phyloP scores from a whole-genome alignment of 1,140 invertebrate species.

The Asobara japonica region DNA sequence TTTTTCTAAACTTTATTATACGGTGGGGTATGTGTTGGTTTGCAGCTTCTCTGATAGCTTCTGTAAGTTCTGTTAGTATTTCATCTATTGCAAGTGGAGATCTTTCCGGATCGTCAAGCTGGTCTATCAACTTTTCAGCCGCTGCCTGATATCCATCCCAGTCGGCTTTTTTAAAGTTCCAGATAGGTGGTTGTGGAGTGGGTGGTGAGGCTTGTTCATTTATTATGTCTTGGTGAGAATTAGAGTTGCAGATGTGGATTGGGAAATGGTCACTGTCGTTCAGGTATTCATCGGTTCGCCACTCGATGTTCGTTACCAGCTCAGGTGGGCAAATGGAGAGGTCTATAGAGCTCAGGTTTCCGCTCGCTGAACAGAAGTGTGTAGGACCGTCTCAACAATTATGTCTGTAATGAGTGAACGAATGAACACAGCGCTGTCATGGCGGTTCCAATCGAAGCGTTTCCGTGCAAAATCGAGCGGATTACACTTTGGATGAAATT shows the following conservation, averaged over 20 bases:
- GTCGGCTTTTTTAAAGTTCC: constrained; percentile 47
- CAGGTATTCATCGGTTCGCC: no score
- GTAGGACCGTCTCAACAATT: no score
- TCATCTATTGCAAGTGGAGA: constrained; percentile 30
- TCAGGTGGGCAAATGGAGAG: no score
- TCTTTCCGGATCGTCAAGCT: constrained; percentile 15
- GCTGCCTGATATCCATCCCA: constrained; percentile 38
- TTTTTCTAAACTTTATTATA: constrained; percentile 36
- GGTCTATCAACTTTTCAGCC: constrained; percentile 28
- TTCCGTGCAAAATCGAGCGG: no score
- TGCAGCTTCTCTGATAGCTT: constrained; percentile 42
- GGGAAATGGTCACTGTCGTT: constrained; percentile 5
- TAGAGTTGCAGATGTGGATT: neutral
- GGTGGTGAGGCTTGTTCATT: neutral
- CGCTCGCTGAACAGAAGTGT: no score
- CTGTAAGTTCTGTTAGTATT: constrained; percentile 38
- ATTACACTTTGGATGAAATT: no score
- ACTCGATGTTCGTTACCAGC: no score
- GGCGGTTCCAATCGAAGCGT: no score
- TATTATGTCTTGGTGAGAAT: neutral
- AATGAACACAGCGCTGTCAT: no score
- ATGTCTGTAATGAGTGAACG: no score
- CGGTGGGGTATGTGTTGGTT: constrained; percentile 43
- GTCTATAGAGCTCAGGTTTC: no score
- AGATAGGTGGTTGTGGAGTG: constrained; percentile 10